Conservation (phyloP, 2,797 vertebrate genomes). For the Leptodactylus fallax region DNA sequence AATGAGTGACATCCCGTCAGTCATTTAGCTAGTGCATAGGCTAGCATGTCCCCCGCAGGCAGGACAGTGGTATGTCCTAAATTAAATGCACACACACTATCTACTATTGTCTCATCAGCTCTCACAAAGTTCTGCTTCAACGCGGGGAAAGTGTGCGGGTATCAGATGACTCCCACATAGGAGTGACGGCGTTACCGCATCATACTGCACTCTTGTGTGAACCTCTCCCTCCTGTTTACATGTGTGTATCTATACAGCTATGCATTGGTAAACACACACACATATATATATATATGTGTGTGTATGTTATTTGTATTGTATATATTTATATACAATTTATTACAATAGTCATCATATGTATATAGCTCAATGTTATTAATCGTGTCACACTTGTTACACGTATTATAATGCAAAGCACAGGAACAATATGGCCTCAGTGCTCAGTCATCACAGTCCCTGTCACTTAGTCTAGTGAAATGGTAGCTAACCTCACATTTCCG, state of each 20-base stretch:
- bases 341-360: too few relatives aligned
- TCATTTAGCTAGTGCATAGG: conserved; percentile 50
- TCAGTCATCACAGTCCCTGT: conserved; percentile 64
- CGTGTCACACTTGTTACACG: conserved; percentile 44
- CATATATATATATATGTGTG: conserved; percentile 27
- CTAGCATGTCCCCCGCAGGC: conserved; percentile 71
- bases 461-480: conserved; percentile 65
- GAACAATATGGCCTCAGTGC: conserved; percentile 66
- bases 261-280: not conserved
- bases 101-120: conserved; percentile 88
- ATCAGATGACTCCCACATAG: conserved; percentile 68
- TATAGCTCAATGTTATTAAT: too few relatives aligned
- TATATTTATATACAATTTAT: too few relatives aligned
- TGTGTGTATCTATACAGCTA: not conserved
- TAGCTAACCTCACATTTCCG: conserved; percentile 48
- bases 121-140: conserved; percentile 85
- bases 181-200: conserved; percentile 60
- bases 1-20: not conserved
- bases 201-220: conserved; percentile 52
- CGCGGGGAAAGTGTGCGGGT: conserved; percentile 75
- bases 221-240: not conserved
- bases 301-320: not conserved
- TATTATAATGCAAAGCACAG: conserved; percentile 56
- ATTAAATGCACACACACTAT: conserved; percentile 83
- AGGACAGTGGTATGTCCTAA: conserved; percentile 75